Evolutionary conservation across 2,797 vertebrate genomes (phyloP).

Genomic region (Etheostoma nigrum): DNA sequence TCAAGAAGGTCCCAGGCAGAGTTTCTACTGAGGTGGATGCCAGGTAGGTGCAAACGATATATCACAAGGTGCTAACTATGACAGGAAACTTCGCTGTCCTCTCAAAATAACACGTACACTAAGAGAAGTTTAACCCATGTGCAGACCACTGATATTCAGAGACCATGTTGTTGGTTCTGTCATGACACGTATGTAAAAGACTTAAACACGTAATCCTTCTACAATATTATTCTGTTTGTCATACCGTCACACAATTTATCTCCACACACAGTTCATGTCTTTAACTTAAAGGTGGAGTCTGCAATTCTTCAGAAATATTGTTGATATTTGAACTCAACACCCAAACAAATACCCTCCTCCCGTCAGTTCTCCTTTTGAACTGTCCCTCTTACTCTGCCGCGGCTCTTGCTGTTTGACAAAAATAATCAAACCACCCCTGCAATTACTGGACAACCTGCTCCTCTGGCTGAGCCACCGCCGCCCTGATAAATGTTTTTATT

Average conservation of each 20-base stretch:
- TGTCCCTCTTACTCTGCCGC: too few relatives aligned
- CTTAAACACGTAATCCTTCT: neutral
- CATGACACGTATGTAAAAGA: neutral
- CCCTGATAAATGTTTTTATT: neutral
- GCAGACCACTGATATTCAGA: neutral
- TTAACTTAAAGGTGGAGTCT: neutral
- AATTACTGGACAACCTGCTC: neutral
- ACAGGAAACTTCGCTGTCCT: neutral
- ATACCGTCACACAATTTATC: neutral
- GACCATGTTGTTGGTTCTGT: neutral
- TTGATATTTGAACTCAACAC: too few relatives aligned
- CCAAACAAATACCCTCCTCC: too few relatives aligned
- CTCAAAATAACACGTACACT: neutral
- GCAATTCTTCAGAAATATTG: neutral
- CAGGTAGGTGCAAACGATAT: conserved; percentile 81
- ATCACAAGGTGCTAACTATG: neutral
- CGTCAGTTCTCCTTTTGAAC: too few relatives aligned
- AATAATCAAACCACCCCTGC: neutral
- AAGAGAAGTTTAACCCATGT: neutral
- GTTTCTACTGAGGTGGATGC: conserved; percentile 99
- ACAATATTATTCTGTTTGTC: neutral
- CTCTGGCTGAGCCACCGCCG: neutral
- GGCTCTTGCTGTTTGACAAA: too few relatives aligned
- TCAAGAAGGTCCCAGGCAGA: conserved; percentile 96
- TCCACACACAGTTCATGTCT: neutral